Base-by-base conservation (phyloP, 2,888 invertebrate genomes). In the Oxycera nigricornis region DNA sequence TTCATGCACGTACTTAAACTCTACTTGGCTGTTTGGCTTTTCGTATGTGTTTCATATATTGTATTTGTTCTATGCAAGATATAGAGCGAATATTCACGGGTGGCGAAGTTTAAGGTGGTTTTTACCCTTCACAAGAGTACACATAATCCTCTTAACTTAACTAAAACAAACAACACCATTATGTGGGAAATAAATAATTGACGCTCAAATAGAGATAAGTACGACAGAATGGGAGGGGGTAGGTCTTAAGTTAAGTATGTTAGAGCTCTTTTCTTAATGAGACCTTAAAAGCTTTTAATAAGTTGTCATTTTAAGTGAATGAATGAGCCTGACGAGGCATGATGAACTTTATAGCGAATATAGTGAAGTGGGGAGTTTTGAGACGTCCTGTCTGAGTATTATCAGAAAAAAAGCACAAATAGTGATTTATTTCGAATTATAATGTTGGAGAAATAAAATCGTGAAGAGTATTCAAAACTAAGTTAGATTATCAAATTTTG, bases 271-370 rank as follows among this genome's bases (percentile, higher is more conserved):
- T 22, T 70, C 55, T 70, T 55, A 55, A 70, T 31, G 70, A 70
- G 52, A 52, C 30, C 55, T 70, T 55, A 70, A 70, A 68, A 68
- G 68, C 50, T 68, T 41, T 68, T 68, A 68, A 70, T 55, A 55
- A 55, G 55, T 70, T 41, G 70, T 70, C 70, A 70, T 31, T 70
- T 52, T 35, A 35, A 17, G 39, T 46, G 55, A 55, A 70, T 70
- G 46, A 46, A 46, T 7, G 46, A 14, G 17, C 46, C 17, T 14
- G 46, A 46, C 46, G 17, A 46, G 46, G 46, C 46, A 46, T 46
- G 17, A 46, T 46, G 46, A 14, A n/a, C n/a, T n/a, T n/a, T n/a
- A n/a, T n/a, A n/a, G n/a, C n/a, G n/a, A n/a, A n/a, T n/a, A n/a
- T n/a, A n/a, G 46, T 46, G 46, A 3, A 46, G 46, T 46, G 14